A percentile compares a stretch with the other conserved stretches of the same genome.
These are phyloP conservation scores for Hippocampus zosterae DNA, from an alignment of 2,113 vertebrate species.

Conservation along the genomic window DNA sequence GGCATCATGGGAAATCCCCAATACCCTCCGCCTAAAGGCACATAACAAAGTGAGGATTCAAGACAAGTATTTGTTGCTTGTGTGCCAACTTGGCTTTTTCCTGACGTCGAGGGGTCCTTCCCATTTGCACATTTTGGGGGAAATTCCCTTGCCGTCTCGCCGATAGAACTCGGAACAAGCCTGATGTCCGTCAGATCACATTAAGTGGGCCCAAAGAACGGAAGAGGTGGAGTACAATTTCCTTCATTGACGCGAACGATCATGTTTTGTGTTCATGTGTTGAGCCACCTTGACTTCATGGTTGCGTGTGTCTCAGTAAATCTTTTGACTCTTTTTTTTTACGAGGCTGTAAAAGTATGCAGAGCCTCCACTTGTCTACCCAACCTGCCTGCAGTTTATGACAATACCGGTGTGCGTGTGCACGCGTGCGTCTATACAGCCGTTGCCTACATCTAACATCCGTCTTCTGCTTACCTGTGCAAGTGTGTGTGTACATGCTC, in stretches of 20 bases:
- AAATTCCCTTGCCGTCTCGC: too few relatives aligned
- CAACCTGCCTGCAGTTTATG: constrained; percentile 34
- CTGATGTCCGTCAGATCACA: too few relatives aligned
- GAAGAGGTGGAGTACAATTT: too few relatives aligned
- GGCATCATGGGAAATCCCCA: not conserved
- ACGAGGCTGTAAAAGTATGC: constrained; percentile 30
- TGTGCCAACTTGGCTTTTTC: not conserved
- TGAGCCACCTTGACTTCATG: not conserved
- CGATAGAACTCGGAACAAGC: too few relatives aligned
- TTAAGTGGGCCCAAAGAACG: too few relatives aligned
- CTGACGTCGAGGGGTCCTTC: too few relatives aligned
- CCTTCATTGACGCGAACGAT: too few relatives aligned
- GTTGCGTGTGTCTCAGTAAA: constrained; percentile 8
- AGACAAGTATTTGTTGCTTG: not conserved
- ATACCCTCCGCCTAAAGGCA: not conserved
- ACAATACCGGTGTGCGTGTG: not conserved
- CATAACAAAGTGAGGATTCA: not conserved
- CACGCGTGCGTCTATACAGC: not conserved
- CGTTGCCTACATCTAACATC: not conserved
- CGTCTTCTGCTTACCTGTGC: constrained; percentile 10
- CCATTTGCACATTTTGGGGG: too few relatives aligned
- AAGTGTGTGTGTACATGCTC: constrained; percentile 41
- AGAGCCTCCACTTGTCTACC: constrained; percentile 37
- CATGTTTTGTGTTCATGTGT: too few relatives aligned
- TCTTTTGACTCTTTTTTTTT: constrained; percentile 30